Percentiles rank a stretch among this genome's conserved stretches.
Evolutionary conservation across 2,113 vertebrate species (phyloP).

Genomic region (Cyanocitta stelleri): DNA sequence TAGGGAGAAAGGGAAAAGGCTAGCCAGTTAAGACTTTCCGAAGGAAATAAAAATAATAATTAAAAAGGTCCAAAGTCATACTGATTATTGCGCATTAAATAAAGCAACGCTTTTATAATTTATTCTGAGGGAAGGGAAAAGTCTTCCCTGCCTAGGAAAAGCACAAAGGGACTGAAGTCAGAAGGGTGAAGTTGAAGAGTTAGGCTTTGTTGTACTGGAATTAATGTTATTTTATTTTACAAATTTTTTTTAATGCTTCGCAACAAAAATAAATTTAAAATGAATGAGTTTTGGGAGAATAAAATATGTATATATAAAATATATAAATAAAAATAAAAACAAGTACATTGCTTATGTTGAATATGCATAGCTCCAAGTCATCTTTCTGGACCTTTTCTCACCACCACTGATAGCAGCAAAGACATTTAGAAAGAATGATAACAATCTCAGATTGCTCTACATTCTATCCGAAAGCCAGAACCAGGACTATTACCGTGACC

Average conservation of each 20-base stretch:
- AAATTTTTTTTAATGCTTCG: background rate
- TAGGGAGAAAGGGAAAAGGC: background rate
- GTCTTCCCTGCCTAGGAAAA: background rate
- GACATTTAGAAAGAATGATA: background rate
- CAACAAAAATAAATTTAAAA: background rate
- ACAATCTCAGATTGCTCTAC: background rate
- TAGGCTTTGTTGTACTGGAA: background rate
- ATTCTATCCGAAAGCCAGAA: background rate
- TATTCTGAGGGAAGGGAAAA: accelerated
- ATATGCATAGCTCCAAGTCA: background rate
- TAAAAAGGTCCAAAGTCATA: background rate
- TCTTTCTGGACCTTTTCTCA: background rate
- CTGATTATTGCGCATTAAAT: background rate
- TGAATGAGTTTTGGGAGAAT: background rate
- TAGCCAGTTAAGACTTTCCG: background rate
- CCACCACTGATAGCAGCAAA: background rate
- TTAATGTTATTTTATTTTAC: background rate
- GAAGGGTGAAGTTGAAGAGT: background rate
- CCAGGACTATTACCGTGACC: background rate
- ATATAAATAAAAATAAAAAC: too few relatives aligned
- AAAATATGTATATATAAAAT: too few relatives aligned
- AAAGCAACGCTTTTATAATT: background rate
- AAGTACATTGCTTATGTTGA: background rate
- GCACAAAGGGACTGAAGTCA: background rate
- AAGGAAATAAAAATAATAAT: background rate